These are phyloP conservation scores for Apis florea DNA, from an alignment of 1,140 invertebrate species.

Conservation along the genomic window DNA sequence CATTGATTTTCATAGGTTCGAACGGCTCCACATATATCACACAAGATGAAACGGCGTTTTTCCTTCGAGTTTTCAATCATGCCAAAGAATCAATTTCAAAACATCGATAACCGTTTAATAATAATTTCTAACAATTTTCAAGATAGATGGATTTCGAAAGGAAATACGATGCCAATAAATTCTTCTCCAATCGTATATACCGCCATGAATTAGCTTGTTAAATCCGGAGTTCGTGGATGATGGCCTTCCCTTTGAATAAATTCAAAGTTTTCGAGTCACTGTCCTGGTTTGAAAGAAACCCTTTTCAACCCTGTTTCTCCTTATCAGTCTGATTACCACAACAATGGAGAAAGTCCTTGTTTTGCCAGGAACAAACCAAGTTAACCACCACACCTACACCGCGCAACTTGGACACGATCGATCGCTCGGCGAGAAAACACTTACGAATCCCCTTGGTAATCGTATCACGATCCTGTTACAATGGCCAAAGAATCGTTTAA, in stretches of 20 bases:
- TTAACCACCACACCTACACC: conserved; percentile 2
- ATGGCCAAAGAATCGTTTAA: neutral
- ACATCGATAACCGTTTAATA: neutral
- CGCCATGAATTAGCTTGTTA: conserved; percentile 2
- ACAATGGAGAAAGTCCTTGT: conserved; percentile 45
- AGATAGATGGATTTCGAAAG: no score
- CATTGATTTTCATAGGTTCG: neutral
- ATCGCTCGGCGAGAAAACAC: neutral
- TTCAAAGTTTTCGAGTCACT: conserved; percentile 5
- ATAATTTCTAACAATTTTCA: no score
- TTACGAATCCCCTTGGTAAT: conserved; percentile 7
- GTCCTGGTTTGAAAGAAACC: neutral
- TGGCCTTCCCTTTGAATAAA: neutral
- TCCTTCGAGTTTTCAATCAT: neutral
- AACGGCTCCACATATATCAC: neutral
- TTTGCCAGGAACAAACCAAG: neutral
- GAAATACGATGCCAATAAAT: neutral
- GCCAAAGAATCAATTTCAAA: neutral
- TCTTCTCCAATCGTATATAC: neutral
- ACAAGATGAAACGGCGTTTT: neutral
- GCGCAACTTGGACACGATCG: conserved; percentile 16
- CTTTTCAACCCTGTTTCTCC: neutral
- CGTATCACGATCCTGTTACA: neutral
- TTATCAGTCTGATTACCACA: conserved; percentile 42
- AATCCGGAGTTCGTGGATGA: no score